These are phyloP conservation scores for Ptychoptera albimana DNA, from an alignment of 2,888 invertebrate genomes.

Conservation along the genomic window DNA sequence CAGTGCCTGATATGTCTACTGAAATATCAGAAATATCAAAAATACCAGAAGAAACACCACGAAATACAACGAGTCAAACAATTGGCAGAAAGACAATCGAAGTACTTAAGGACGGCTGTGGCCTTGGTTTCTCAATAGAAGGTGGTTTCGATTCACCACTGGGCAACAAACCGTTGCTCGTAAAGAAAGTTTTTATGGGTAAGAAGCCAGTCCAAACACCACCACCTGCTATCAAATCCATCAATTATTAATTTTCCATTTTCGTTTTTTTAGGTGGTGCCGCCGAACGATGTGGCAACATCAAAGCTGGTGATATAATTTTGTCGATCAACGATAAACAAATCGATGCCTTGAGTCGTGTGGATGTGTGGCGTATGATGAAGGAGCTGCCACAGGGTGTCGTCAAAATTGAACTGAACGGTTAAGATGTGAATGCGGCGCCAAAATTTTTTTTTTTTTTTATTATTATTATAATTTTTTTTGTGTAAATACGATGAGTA, in stretches of 20 bases:
- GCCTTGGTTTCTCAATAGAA: constrained; percentile 86
- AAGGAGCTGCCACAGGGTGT: constrained; percentile 78
- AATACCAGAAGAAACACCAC: no score
- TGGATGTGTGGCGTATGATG: constrained; percentile 87
- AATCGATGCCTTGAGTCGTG: constrained; percentile 72
- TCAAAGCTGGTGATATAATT: constrained; percentile 77
- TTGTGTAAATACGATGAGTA: no score
- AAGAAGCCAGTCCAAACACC: constrained; percentile 13
- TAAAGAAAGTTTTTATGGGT: constrained; percentile 93
- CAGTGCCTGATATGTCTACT: no score
- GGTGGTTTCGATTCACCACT: constrained; percentile 83
- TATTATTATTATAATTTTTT: no score
- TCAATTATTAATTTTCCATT: constrained; percentile 3
- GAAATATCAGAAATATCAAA: no score
- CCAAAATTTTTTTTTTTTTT: no score
- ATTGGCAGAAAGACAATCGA: constrained; percentile 15
- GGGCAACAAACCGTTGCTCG: constrained; percentile 74
- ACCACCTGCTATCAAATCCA: constrained; percentile 1
- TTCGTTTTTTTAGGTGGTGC: constrained; percentile 54
- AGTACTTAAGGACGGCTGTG: constrained; percentile 57
- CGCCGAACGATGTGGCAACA: constrained; percentile 70
- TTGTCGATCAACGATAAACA: constrained; percentile 67
- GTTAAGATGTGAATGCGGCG: no score
- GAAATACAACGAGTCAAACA: background rate
- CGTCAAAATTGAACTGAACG: constrained; percentile 34